Percentiles rank a stretch among this genome's conserved stretches.
These are phyloP conservation scores for Danaus melanippus DNA, from an alignment of 1,140 invertebrate species.

Conservation along the genomic window DNA sequence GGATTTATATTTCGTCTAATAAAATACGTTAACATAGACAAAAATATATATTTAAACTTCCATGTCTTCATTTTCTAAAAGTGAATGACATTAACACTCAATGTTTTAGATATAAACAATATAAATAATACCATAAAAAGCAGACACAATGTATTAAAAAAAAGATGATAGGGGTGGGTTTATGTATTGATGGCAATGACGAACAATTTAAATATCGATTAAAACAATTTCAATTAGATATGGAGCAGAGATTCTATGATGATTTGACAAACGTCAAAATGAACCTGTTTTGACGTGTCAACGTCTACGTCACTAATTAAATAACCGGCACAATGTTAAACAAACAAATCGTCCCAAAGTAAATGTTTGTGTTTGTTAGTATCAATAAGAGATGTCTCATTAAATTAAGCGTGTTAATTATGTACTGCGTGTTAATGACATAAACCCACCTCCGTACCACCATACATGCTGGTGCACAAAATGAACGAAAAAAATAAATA, in stretches of 20 bases:
- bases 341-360: no score
- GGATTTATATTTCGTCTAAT: constrained; percentile 18
- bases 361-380: no score
- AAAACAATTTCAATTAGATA: constrained; percentile 15
- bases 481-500: constrained; percentile 19
- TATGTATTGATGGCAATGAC: constrained; percentile 34
- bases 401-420: no score
- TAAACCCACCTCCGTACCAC: constrained; percentile 66
- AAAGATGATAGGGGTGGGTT: constrained; percentile 54
- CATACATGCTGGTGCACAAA: constrained; percentile 48
- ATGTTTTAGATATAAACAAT: constrained; percentile 29
- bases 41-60: constrained; percentile 18
- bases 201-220: background rate
- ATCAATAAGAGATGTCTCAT: no score
- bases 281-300: no score
- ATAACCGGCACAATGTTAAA: no score
- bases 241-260: constrained; percentile 50
- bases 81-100: constrained; percentile 5
- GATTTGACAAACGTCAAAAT: no score
- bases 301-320: no score
- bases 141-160: constrained; percentile 23
- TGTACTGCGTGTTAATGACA: constrained; percentile 38
- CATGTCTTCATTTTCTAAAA: constrained; percentile 20
- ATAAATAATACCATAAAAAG: constrained; percentile 29
- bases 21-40: constrained; percentile 26